Base-by-base conservation (phyloP, 2,888 invertebrate genomes). In the Drosophila niveifrons region DNA sequence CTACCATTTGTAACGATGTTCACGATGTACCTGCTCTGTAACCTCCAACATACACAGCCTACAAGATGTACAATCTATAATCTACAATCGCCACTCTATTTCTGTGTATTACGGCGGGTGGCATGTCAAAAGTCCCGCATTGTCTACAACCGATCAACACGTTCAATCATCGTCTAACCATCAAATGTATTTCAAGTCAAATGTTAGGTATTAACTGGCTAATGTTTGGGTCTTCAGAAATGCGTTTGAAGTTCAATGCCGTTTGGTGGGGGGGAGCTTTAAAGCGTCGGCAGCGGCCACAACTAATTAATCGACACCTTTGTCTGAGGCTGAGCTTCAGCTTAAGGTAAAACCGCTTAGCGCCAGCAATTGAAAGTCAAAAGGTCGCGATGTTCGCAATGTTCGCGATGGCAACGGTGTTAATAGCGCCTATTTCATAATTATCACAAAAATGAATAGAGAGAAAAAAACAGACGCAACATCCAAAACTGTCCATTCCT, bases 231-330 rank as follows among this genome's bases (percentile, higher is more conserved):
- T 18, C 41, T 57, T 64, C 23, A 52, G 28, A 17, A 58, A 10
- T 64, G 64, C 66, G 71, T 69, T 63, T 70, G 79, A 75, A 76
- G 83, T 86, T 83, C 83, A 83, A 86, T 83, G 83, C 70, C 86
- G 56, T 23, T 41, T 23, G 3, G 50, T 15, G 13, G 28, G 48
- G 3, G 50, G 28, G 13, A 15, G 48, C 57, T 28, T 58, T 48
- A 58, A 48, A 58, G 57, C 46, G 31, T 15, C 36, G 17, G 29
- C 46, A 50, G 28, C 11, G 48, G 39, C 66, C 41, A 13, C 55
- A 8, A 62, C 66, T 69, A 69, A 73, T 69, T 66, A 64, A 66
- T 77, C 66, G 50, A 72, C 76, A 76, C 75, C 66, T 76, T 66
- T 58, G 41, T 55, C 31, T 39, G 23, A 61, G 6, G 11, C 34